Conservation (phyloP, 2,797 vertebrate species). For the Threskiornis aethiopicus region DNA sequence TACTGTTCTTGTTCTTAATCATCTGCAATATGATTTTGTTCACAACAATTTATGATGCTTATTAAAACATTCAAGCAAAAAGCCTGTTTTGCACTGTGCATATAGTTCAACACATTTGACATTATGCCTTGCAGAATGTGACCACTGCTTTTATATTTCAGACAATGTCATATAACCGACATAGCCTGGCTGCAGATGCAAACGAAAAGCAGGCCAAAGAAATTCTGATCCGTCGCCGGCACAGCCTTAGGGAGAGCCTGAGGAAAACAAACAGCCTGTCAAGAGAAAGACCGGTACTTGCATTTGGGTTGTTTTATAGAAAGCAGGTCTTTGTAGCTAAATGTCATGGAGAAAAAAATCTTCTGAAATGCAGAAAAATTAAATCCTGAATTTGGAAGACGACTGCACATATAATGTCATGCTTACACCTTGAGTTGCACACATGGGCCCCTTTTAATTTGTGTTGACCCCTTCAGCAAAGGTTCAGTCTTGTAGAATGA, state of each 20-base stretch:
- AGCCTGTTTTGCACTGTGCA: neutral
- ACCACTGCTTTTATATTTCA: slow-evolving; percentile 62
- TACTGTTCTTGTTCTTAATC: neutral
- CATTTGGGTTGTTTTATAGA: neutral
- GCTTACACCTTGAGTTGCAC: neutral
- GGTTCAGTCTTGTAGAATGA: neutral
- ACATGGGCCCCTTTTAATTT: neutral
- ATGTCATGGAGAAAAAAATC: neutral
- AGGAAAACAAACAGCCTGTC: slow-evolving; percentile 77
- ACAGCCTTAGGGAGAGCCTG: slow-evolving; percentile 88
- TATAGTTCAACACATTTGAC: neutral
- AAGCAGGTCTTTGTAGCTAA: neutral
- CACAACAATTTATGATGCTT: neutral
- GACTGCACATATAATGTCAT: neutral
- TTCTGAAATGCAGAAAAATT: neutral
- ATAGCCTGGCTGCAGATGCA: slow-evolving; percentile 83
- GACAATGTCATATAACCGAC: slow-evolving; percentile 90
- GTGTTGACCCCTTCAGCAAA: neutral
- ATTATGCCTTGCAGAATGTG: neutral
- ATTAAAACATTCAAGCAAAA: neutral
- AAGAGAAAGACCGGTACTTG: slow-evolving; percentile 71
- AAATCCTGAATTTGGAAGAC: neutral
- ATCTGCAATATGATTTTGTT: neutral
- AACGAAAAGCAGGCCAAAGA: slow-evolving; percentile 86
- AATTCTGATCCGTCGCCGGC: slow-evolving; percentile 91